Percentiles rank a stretch among this genome's conserved stretches.
Conservation (phyloP, 2,113 vertebrate species). For the Microcebus lehilahytsara region DNA sequence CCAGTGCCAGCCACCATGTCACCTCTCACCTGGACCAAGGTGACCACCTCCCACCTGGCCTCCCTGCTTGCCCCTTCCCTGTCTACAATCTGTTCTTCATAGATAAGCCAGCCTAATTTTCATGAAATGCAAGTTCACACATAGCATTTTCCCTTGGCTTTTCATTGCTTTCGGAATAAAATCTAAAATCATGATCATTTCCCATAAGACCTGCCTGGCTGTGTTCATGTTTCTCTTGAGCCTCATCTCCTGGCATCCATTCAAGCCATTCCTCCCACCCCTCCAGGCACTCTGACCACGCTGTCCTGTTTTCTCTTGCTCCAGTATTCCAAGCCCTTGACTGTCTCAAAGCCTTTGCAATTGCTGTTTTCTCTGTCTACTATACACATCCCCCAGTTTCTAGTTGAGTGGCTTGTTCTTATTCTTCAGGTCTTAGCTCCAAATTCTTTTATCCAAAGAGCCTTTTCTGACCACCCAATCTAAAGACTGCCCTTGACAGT, state of each 20-base stretch:
- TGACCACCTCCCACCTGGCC: accelerated
- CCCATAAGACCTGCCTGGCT: background rate
- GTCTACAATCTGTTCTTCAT: background rate
- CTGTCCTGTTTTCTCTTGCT: background rate
- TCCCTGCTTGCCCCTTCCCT: accelerated
- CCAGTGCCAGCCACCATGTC: accelerated
- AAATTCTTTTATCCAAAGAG: background rate
- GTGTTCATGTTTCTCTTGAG: background rate
- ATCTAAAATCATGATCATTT: background rate
- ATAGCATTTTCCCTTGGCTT: background rate
- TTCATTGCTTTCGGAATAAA: background rate
- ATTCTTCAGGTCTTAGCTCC: background rate
- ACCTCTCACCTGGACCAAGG: background rate
- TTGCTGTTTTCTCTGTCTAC: background rate
- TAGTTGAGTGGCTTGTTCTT: background rate
- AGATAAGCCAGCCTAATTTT: background rate
- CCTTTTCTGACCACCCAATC: background rate
- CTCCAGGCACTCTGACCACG: background rate
- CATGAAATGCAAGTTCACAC: background rate
- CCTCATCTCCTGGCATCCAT: background rate
- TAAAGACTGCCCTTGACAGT: background rate
- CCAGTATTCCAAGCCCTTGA: background rate
- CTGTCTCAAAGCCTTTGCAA: background rate
- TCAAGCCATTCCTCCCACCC: background rate
- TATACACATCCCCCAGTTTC: background rate